Evolutionary conservation across 1,140 invertebrate species (phyloP).

Genomic region (Philaenus spumarius): DNA sequence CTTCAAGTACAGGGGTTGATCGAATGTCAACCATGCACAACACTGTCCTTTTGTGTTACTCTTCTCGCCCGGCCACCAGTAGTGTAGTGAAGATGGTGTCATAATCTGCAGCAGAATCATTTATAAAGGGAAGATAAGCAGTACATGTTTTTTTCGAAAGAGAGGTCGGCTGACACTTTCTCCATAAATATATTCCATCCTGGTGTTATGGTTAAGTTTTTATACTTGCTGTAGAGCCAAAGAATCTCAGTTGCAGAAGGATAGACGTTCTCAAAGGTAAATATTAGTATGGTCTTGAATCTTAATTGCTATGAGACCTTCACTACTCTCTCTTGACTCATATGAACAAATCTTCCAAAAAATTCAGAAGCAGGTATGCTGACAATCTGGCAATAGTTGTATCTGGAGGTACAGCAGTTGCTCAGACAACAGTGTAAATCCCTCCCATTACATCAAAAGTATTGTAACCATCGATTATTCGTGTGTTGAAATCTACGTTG

Average conservation of each 20-base stretch:
- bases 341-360: not conserved
- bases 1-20: not conserved
- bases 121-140: not conserved
- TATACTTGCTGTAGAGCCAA: not conserved
- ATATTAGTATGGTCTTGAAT: not conserved
- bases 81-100: not conserved
- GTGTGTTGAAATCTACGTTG: conserved; percentile 39
- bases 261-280: not conserved
- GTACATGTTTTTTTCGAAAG: not conserved
- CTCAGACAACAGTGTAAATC: conserved; percentile 36
- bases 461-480: conserved; percentile 38
- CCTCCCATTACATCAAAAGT: conserved; percentile 39
- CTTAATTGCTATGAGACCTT: not conserved
- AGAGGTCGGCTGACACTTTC: not conserved
- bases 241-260: not conserved
- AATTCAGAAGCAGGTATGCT: not conserved
- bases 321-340: not conserved
- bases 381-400: not conserved
- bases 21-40: not conserved
- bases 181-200: not conserved
- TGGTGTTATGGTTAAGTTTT: not conserved
- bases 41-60: not conserved
- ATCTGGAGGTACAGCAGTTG: conserved; percentile 21
- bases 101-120: not conserved
- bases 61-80: not conserved